A percentile compares a stretch with the other conserved stretches of the same genome.
Conservation (phyloP, 2,888 invertebrate species). For the Drosophila kambysellisi region DNA sequence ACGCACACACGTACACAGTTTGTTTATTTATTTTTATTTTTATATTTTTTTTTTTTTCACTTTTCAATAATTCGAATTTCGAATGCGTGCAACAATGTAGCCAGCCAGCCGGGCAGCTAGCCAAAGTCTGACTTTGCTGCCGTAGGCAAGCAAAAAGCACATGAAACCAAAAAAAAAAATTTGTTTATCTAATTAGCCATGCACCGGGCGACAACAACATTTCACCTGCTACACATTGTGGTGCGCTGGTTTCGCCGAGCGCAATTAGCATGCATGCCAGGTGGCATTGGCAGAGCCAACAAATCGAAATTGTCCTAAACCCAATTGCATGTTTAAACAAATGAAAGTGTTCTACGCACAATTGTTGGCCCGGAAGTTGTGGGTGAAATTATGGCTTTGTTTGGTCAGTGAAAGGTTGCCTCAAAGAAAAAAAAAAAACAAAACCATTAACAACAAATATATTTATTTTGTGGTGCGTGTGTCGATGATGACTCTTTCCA, state of each 20-base stretch:
- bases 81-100: conserved; percentile 77
- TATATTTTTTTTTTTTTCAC: conserved; percentile 57
- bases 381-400: conserved; percentile 61
- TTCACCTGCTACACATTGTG: conserved; percentile 46
- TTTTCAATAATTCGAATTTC: conserved; percentile 76
- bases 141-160: conserved; percentile 19
- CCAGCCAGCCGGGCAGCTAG: conserved; percentile 4
- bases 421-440: background rate
- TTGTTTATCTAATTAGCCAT: conserved; percentile 79
- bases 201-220: conserved; percentile 65
- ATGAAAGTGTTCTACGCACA: conserved; percentile 68
- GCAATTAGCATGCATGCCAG: conserved; percentile 59
- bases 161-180: conserved; percentile 43
- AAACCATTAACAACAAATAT: conserved; percentile 31
- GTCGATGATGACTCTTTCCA: conserved; percentile 65
- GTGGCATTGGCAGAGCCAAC: conserved; percentile 36
- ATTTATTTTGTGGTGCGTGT: conserved; percentile 43
- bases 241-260: conserved; percentile 63
- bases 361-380: conserved; percentile 46
- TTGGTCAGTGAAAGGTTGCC: conserved; percentile 69
- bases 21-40: conserved; percentile 13
- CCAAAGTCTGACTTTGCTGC: conserved; percentile 17
- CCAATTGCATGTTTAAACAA: conserved; percentile 60
- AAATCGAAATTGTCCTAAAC: conserved; percentile 67
- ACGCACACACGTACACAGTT: conserved; percentile 25